Evolutionary conservation across 2,888 invertebrate genomes (phyloP).

Genomic region (Embidobia sp.): DNA sequence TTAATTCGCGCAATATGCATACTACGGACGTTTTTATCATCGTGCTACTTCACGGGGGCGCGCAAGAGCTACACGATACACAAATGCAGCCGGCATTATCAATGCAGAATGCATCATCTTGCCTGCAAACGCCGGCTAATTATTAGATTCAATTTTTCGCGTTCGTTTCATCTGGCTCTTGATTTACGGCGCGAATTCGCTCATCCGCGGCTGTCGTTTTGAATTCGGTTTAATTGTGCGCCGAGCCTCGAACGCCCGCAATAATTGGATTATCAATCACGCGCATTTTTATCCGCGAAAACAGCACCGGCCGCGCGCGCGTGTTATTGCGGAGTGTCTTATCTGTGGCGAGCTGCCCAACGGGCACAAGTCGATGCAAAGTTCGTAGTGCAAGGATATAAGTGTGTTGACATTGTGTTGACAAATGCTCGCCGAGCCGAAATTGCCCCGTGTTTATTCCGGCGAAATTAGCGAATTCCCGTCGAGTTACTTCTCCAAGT

Average conservation of each 20-base stretch:
- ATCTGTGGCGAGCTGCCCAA: slow-evolving; percentile 54
- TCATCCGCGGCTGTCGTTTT: slow-evolving; percentile 13
- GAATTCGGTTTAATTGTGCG: slow-evolving; percentile 9
- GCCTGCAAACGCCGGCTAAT: slow-evolving; percentile 21
- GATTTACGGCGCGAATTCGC: slow-evolving; percentile 4
- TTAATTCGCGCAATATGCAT: too few relatives aligned
- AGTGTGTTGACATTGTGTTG: slow-evolving; percentile 55
- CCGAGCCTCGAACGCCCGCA: not conserved
- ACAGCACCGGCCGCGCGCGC: slow-evolving; percentile 11
- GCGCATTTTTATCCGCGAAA: slow-evolving; percentile 40
- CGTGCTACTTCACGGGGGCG: too few relatives aligned
- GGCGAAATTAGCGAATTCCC: not conserved
- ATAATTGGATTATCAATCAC: slow-evolving; percentile 42
- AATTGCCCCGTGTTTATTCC: slow-evolving; percentile 1
- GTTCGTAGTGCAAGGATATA: slow-evolving; percentile 54
- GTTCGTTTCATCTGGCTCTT: not conserved
- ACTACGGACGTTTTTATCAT: too few relatives aligned
- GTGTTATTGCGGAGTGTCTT: slow-evolving; percentile 46
- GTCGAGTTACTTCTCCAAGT: too few relatives aligned
- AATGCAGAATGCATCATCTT: slow-evolving; percentile 47
- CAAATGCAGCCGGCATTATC: slow-evolving; percentile 37
- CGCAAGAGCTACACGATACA: not conserved
- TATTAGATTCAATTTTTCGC: slow-evolving; percentile 32
- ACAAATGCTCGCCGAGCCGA: slow-evolving; percentile 27
- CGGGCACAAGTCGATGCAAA: slow-evolving; percentile 51